Base-by-base conservation (phyloP, 2,113 vertebrate species). In the Archilochus colubris region DNA sequence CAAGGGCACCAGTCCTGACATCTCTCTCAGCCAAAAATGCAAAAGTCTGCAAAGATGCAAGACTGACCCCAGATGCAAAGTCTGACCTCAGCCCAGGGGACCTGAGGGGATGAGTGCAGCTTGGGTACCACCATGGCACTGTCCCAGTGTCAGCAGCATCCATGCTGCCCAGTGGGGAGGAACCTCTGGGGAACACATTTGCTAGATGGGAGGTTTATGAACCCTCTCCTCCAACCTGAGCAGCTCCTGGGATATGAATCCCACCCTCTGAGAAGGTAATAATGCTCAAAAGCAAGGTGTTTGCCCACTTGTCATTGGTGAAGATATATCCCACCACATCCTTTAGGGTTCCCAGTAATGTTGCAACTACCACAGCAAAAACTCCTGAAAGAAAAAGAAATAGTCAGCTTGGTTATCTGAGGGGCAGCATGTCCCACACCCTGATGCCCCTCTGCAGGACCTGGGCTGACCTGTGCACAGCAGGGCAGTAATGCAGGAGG, bases 291-390 rank as follows among this genome's bases (percentile, higher is more conserved):
- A 77, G 33, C 8, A 91, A 87, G 48, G 22, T 44, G 61, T 73
- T 36, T 73, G 98, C 99, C 95, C 96, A 99, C 99, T 92, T 96
- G 95, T 99, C 99, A 30, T 93, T 97, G 64, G 98, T 99, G 86
- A 99, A 99, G 50, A 99, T 96, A 89, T 96, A 98, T 78, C 98
- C 98, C 50, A 99, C 97, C 63, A 98, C 95, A 1, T 98, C 74
- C 97, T 98, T 99, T 7, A 98, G 64, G 15, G 96, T 94, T 15
- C 85, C 97, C 28, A 99, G 92, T 13, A 98, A 72, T 0, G 95
- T 10, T 63, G 98, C 96, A 87, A 98, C 96, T 72, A 98, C 66
- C 14, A 99, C 89, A 4, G 97, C 97, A 19, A 98, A 86, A 46
- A 95, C 67, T 54, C 77, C 99, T 99, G 94, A 18, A 93, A 91